Conservation (phyloP, 1,140 invertebrate genomes). For the Listronotus bonariensis region DNA sequence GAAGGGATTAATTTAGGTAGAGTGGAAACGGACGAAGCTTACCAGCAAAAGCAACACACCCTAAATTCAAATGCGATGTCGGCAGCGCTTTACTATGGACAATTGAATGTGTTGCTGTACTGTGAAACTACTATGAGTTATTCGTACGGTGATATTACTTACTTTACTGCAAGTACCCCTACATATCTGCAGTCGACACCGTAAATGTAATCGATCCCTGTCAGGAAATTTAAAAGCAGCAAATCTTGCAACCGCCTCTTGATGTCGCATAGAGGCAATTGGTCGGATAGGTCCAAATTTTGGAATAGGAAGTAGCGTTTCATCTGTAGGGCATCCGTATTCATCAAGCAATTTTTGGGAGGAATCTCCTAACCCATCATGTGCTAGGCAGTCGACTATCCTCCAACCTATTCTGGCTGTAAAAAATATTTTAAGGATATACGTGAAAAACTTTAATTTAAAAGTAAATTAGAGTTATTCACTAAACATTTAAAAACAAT, state of each 20-base stretch:
- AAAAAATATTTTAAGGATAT: slow-evolving; percentile 19
- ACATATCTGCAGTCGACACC: slow-evolving; percentile 69
- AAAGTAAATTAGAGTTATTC: too few relatives aligned
- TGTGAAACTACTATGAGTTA: too few relatives aligned
- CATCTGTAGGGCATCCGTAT: slow-evolving; percentile 72
- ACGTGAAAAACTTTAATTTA: too few relatives aligned
- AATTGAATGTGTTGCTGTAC: too few relatives aligned
- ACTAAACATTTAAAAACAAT: too few relatives aligned
- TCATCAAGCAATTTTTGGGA: slow-evolving; percentile 72
- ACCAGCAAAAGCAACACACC: too few relatives aligned
- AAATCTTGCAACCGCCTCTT: slow-evolving; percentile 67
- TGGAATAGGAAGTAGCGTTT: slow-evolving; percentile 63
- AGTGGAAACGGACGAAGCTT: too few relatives aligned
- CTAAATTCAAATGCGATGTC: too few relatives aligned
- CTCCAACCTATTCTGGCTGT: slow-evolving; percentile 70
- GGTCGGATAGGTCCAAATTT: slow-evolving; percentile 48
- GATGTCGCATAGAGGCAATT: slow-evolving; percentile 60
- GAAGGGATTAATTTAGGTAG: too few relatives aligned
- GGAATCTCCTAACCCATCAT: slow-evolving; percentile 72
- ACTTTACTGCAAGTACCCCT: slow-evolving; percentile 68
- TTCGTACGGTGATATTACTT: too few relatives aligned
- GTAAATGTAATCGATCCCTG: slow-evolving; percentile 71
- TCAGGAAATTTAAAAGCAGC: slow-evolving; percentile 81
- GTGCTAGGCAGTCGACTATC: slow-evolving; percentile 72
- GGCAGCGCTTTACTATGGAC: too few relatives aligned